Evolutionary conservation across 2,888 invertebrate genomes (phyloP).

Genomic region (Heliconius charithonia): DNA sequence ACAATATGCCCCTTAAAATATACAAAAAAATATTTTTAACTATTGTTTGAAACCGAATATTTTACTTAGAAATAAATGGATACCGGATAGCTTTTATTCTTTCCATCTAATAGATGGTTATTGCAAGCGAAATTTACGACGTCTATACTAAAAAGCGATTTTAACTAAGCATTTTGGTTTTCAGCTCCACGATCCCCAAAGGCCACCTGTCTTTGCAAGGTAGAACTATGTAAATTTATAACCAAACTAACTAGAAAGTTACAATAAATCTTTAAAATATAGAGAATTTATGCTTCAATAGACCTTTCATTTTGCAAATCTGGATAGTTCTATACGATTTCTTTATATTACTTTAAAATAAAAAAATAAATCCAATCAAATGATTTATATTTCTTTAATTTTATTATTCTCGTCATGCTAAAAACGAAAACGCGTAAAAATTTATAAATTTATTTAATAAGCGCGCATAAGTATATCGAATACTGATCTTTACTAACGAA

Average conservation of each 20-base stretch:
- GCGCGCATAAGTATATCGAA: not conserved
- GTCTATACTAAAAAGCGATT: slow-evolving; percentile 36
- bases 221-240: slow-evolving; percentile 37
- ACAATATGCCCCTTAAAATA: not conserved
- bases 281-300: not conserved
- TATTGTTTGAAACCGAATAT: not conserved
- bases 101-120: slow-evolving; percentile 38
- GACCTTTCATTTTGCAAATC: not conserved
- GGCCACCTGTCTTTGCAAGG: slow-evolving; percentile 36
- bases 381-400: not conserved
- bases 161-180: slow-evolving; percentile 41
- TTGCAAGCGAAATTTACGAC: slow-evolving; percentile 38
- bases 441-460: not conserved
- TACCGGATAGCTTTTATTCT: slow-evolving; percentile 24
- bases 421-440: not conserved
- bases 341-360: not conserved
- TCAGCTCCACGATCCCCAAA: slow-evolving; percentile 33
- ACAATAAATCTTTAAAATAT: slow-evolving; percentile 15
- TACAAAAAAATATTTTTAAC: not conserved
- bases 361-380: no score
- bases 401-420: not conserved
- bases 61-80: not conserved
- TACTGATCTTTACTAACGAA: not conserved
- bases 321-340: not conserved
- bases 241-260: slow-evolving; percentile 6